Evolutionary conservation across 2,113 vertebrate genomes (phyloP).

Genomic region (Neodontobutis hainanensis): DNA sequence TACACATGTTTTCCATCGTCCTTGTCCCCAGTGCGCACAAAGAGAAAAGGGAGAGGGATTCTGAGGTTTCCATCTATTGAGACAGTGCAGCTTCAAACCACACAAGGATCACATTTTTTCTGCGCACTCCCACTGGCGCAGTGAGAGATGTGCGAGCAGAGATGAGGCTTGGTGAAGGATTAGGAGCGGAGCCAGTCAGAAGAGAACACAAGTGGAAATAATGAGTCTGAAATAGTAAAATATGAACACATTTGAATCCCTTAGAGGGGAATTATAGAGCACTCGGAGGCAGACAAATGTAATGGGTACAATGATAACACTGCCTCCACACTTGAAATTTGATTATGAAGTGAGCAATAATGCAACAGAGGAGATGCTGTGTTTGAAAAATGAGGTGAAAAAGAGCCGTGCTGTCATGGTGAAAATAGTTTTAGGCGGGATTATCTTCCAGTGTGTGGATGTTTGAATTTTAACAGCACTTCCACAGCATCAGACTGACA

Average conservation of each 20-base stretch:
- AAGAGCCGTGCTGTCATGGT: slow-evolving; percentile 38
- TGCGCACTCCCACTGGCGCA: slow-evolving; percentile 48
- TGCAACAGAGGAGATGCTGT: slow-evolving; percentile 17
- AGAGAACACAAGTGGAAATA: slow-evolving; percentile 63
- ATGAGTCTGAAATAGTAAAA: slow-evolving; percentile 41
- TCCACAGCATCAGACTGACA: slow-evolving; percentile 44
- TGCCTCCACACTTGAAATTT: slow-evolving; percentile 7
- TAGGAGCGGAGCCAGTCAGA: slow-evolving; percentile 53
- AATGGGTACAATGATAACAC: neutral
- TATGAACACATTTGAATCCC: slow-evolving; percentile 20
- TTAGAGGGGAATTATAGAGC: neutral
- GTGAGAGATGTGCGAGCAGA: slow-evolving; percentile 46
- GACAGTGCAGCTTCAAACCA: slow-evolving; percentile 61
- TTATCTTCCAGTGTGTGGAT: slow-evolving; percentile 58
- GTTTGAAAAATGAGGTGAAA: slow-evolving; percentile 38
- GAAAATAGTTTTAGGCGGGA: slow-evolving; percentile 42
- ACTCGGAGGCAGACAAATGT: neutral
- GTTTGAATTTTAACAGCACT: slow-evolving; percentile 50
- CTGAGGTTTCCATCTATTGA: slow-evolving; percentile 67
- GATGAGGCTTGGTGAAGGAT: slow-evolving; percentile 56
- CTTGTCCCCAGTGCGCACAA: slow-evolving; percentile 65
- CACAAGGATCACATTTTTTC: slow-evolving; percentile 66
- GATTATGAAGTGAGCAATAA: slow-evolving; percentile 18
- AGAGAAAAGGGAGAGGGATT: slow-evolving; percentile 45
- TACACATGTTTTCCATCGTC: slow-evolving; percentile 80